A percentile compares a stretch with the other conserved stretches of the same genome.
Conservation (phyloP, 2,113 vertebrate genomes). For the Crotophaga sulcirostris region DNA sequence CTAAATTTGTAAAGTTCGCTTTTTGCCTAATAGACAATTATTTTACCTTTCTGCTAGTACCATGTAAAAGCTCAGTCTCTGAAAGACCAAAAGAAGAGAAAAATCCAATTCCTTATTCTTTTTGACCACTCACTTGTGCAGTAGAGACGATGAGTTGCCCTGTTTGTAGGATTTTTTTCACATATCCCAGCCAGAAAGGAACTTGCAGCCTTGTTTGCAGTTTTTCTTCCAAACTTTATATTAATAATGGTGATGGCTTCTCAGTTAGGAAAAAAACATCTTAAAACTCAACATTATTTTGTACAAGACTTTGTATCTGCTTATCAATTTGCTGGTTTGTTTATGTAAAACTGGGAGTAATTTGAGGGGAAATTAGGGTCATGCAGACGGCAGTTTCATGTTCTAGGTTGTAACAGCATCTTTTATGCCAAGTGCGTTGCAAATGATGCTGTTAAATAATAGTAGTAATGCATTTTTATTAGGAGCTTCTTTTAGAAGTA, state of each 20-base stretch:
- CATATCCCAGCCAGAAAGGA: accelerated
- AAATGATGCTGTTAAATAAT: background rate
- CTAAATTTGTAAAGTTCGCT: background rate
- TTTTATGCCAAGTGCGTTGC: background rate
- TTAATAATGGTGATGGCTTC: background rate
- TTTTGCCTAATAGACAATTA: background rate
- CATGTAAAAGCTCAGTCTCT: background rate
- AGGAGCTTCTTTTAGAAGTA: background rate
- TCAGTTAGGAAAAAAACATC: accelerated
- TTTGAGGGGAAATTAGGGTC: background rate
- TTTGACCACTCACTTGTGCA: background rate
- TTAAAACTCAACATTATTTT: background rate
- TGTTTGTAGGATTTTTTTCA: background rate
- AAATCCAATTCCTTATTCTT: background rate
- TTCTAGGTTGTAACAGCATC: background rate
- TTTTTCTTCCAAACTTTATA: background rate
- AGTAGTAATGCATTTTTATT: background rate
- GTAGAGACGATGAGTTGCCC: background rate
- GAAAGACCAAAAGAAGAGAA: background rate
- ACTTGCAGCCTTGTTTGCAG: background rate
- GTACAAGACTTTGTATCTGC: background rate
- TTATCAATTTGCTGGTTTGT: background rate
- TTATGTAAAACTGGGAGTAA: background rate
- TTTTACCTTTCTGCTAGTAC: background rate
- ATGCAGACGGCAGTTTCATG: background rate